Evolutionary conservation across 53 echinoderm and acorn worm genomes (phyloP).

Genomic region (Astropecten irregularis): DNA sequence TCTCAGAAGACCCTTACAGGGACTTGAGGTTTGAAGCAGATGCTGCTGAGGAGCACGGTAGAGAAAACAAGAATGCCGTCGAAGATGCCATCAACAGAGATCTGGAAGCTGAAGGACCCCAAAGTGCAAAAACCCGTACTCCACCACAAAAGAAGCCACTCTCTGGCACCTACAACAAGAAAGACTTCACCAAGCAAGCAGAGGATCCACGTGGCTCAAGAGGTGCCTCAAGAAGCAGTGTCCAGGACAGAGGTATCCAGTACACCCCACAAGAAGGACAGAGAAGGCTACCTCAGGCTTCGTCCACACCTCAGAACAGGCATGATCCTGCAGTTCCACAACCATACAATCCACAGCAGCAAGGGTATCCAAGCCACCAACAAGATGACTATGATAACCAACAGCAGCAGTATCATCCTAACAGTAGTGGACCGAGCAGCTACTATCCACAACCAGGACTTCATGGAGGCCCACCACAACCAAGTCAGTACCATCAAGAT

Average conservation of each 20-base stretch:
- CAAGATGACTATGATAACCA: conserved; percentile 35
- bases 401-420: conserved; percentile 30
- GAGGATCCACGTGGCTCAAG: conserved; percentile 2
- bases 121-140: neutral
- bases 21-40: conserved; percentile 32
- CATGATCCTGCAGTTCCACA: neutral
- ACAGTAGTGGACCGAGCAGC: neutral
- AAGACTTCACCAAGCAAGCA: conserved; percentile 1
- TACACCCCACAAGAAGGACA: conserved; percentile 32
- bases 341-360: conserved; percentile 38
- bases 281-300: neutral
- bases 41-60: conserved; percentile 17
- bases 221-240: conserved; percentile 11
- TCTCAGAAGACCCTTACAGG: neutral
- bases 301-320: neutral
- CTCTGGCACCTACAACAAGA: neutral
- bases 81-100: conserved; percentile 21
- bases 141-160: neutral
- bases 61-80: conserved; percentile 23
- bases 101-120: neutral
- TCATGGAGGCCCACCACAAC: conserved; percentile 5
- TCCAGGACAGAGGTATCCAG: conserved; percentile 34
- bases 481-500: neutral
- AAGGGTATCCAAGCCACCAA: conserved; percentile 44
- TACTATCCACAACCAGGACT: conserved; percentile 1